Evolutionary conservation across 2,888 invertebrate species (phyloP).

Genomic region (Erebia palarica): DNA sequence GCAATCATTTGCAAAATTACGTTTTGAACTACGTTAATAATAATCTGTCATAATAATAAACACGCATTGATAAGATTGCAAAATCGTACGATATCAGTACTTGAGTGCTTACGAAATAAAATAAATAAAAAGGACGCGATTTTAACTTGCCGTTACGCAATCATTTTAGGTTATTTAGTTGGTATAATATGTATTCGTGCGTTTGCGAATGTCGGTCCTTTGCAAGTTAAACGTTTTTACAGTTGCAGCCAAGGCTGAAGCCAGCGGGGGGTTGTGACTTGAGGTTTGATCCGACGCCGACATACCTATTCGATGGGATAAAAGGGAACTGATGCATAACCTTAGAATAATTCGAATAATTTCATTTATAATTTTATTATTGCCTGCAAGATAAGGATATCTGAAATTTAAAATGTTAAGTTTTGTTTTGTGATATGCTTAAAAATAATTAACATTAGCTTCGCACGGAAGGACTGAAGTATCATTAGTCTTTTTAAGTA

Average conservation of each 20-base stretch:
- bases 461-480: no score
- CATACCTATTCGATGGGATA: not conserved
- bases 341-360: not conserved
- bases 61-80: slow-evolving; percentile 62
- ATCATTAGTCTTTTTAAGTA: no score
- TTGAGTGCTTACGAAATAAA: slow-evolving; percentile 39
- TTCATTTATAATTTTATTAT: not conserved
- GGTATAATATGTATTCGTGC: not conserved
- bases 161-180: slow-evolving; percentile 23
- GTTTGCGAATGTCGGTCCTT: slow-evolving; percentile 6
- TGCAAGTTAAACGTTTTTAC: slow-evolving; percentile 21
- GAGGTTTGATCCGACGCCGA: slow-evolving; percentile 12
- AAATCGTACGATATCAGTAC: slow-evolving; percentile 57
- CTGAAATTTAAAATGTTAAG: no score
- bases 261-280: slow-evolving; percentile 11
- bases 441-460: no score
- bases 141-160: slow-evolving; percentile 29
- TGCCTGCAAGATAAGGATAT: no score
- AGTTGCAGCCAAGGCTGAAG: slow-evolving; percentile 11
- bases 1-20: slow-evolving; percentile 41
- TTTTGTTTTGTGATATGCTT: no score
- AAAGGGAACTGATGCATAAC: slow-evolving; percentile 2
- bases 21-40: slow-evolving; percentile 35
- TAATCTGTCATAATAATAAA: slow-evolving; percentile 36
- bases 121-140: slow-evolving; percentile 29